Evolutionary conservation across 2,113 vertebrate species (phyloP).

Genomic region (Plestiodon gilberti): DNA sequence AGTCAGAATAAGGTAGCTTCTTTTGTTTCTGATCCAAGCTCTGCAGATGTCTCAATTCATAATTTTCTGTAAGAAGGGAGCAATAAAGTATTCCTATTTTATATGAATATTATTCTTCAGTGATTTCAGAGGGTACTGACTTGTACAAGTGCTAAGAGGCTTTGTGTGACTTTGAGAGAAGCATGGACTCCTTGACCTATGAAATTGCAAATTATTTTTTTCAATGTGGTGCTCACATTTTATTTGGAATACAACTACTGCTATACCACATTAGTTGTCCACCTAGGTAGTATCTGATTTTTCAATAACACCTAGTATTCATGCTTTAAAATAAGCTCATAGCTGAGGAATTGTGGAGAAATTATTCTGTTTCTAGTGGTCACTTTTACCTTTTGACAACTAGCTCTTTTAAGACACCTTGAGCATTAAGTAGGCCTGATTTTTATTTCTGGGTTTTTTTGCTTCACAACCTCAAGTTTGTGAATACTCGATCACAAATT

Average conservation of each 20-base stretch:
- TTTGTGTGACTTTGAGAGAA: background rate
- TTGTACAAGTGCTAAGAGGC: background rate
- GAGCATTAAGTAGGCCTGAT: background rate
- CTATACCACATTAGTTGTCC: background rate
- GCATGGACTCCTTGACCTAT: background rate
- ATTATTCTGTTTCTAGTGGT: background rate
- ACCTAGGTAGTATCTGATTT: background rate
- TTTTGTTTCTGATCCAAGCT: background rate
- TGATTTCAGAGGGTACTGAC: too few species aligned
- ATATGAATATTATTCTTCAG: background rate
- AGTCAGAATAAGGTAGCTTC: too few species aligned
- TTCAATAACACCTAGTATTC: background rate
- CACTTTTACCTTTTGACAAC: background rate
- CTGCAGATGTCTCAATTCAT: background rate
- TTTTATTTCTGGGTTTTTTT: background rate
- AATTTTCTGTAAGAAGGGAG: background rate
- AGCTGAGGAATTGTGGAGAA: background rate
- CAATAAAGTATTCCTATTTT: background rate
- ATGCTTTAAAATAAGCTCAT: background rate
- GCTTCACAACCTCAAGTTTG: background rate
- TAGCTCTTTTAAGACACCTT: background rate
- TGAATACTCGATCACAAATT: too few species aligned
- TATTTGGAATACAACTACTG: background rate
- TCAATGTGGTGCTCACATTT: background rate
- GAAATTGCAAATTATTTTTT: background rate